These are phyloP conservation scores for Thereuonema tuberculata DNA, from an alignment of 1,140 invertebrate genomes.

Conservation along the genomic window DNA sequence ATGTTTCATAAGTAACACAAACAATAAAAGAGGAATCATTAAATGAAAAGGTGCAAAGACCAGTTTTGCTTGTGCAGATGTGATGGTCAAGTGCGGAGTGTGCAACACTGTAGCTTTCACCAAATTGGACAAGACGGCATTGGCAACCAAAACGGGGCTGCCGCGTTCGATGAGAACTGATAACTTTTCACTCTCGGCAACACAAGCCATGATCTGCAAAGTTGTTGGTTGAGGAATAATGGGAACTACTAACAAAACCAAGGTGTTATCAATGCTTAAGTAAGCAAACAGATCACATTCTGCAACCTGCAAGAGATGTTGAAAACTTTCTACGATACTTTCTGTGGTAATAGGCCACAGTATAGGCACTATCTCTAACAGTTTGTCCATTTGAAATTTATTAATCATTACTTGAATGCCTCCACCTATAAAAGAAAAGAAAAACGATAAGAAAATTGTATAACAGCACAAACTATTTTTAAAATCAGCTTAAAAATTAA, in stretches of 20 bases:
- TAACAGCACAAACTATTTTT: not conserved
- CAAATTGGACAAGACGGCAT: conserved; percentile 25
- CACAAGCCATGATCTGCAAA: conserved; percentile 63
- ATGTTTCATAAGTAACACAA: no score
- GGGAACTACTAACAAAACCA: conserved; percentile 59
- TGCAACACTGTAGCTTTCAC: no score
- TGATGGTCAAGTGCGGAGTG: no score
- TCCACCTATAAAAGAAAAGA: conserved; percentile 35
- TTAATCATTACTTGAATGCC: conserved; percentile 58
- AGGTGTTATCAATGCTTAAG: conserved; percentile 64
- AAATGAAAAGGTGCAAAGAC: no score
- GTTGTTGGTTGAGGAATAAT: conserved; percentile 41
- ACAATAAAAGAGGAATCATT: no score
- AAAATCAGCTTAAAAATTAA: no score
- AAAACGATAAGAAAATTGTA: not conserved
- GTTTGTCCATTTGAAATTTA: conserved; percentile 36
- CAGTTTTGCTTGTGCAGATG: no score
- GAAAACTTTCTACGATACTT: conserved; percentile 50
- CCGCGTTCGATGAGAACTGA: conserved; percentile 55
- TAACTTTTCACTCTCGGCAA: conserved; percentile 68
- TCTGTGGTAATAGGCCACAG: conserved; percentile 46
- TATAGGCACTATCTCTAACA: conserved; percentile 36
- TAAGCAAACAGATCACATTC: conserved; percentile 68
- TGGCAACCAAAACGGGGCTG: conserved; percentile 52
- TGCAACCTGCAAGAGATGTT: conserved; percentile 56